Evolutionary conservation across 2,797 vertebrate species (phyloP), one percentile per base, ranked within the genome.

Genomic region (Catamblyrhynchus diadema): DNA sequence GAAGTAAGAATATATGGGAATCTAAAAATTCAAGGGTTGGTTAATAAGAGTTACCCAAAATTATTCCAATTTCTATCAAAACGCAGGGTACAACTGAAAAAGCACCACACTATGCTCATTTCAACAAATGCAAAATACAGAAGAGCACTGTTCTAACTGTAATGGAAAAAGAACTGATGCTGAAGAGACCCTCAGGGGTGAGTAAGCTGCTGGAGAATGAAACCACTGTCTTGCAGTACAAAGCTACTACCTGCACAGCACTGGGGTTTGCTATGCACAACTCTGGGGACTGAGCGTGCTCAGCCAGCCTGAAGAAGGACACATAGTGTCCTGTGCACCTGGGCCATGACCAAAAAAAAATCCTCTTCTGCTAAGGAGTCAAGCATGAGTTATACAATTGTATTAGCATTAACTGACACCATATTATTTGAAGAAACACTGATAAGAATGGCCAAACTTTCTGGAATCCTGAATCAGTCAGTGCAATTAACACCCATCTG

Each of bases 261-360:
- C 23, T 4, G 16, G 20, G 11, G 27, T 33, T 77, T 88, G 65
- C 74, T 33, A 21, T 0, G 0, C 24, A 62, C 0, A 0, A 4
- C 12, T 33, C 45, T 42, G 84, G 56, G 33, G 32, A 56, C 18
- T 0, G 1, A 82, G 13, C 1, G 9, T 35, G 15, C 37, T 71
- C 71, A 67, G 79, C 15, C 24, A 72, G 47, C 65, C 61, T 67
- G 41, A 32, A 89, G 66, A 59, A 41, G 13, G 12, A 30, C 20
- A 30, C 20, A 51, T 0, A 19, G 32, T 1, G 2, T 16, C 32
- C 75, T 90, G 24, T 19, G 35, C 14, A 57, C 57, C 32, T 70
- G 35, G 62, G n/a, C 32, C 67, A 39, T 5, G 19, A 54, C 12
- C 44, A 75, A 41, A 81, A 65, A 65, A 83, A 88, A 81, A 82